phyloP scores from a whole-genome alignment of 2,888 invertebrate species.

The Pedicia rivosa region DNA sequence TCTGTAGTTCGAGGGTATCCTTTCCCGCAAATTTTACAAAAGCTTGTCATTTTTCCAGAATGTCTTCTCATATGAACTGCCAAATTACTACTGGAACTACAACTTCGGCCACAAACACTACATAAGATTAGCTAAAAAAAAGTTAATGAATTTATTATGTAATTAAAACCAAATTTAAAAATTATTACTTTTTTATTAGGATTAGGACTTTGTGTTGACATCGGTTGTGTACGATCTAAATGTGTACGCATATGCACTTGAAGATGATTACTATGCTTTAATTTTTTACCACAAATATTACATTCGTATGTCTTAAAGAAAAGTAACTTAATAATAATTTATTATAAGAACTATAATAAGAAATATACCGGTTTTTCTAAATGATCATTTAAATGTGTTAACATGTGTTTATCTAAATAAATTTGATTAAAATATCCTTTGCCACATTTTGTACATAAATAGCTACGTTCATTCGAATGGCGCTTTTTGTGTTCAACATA shows the following conservation, averaged over 20 bases:
- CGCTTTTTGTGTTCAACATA: conserved; percentile 10
- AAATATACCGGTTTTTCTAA: conserved; percentile 6
- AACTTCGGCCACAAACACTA: conserved; percentile 24
- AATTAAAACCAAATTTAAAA: conserved; percentile 3
- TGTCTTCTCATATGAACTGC: conserved; percentile 29
- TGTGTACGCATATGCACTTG: conserved; percentile 17
- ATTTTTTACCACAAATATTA: conserved; percentile 14
- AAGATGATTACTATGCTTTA: conserved; percentile 15
- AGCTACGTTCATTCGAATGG: conserved; percentile 14
- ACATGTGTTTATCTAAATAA: conserved; percentile 15
- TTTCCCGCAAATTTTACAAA: conserved; percentile 26
- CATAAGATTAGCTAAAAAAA: conserved; percentile 19
- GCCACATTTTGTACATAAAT: conserved; percentile 16
- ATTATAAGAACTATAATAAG: no score
- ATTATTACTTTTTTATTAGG: no score
- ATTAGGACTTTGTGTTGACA: conserved; percentile 7
- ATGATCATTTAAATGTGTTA: conserved; percentile 11
- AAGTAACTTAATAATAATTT: no score
- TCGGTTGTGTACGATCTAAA: conserved; percentile 10
- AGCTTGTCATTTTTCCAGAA: conserved; percentile 19
- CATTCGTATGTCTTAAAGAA: conserved; percentile 13
- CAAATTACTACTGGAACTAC: conserved; percentile 21
- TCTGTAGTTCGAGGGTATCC: conserved; percentile 28
- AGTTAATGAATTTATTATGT: not conserved
- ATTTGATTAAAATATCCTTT: conserved; percentile 15